Conservation (phyloP, 2,888 invertebrate species). For the Polymixis flavicincta region DNA sequence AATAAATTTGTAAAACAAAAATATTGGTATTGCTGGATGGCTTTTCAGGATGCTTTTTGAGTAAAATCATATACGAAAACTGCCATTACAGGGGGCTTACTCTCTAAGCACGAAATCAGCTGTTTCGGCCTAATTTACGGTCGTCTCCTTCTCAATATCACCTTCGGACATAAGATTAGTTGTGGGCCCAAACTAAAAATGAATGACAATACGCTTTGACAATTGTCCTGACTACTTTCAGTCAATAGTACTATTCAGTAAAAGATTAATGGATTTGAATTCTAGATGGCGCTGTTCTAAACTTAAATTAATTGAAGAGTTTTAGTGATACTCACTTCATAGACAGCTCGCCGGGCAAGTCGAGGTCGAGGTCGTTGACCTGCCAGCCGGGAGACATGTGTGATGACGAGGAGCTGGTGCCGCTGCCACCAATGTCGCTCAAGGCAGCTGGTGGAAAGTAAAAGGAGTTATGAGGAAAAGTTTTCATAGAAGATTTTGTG, state of each 20-base stretch:
- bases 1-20: background rate
- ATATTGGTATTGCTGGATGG: no score
- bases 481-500: background rate
- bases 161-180: no score
- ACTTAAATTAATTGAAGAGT: background rate
- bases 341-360: conserved; percentile 85
- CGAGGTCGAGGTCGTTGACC: conserved; percentile 89
- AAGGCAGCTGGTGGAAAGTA: conserved; percentile 77
- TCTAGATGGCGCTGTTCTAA: conserved; percentile 15
- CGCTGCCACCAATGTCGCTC: conserved; percentile 87
- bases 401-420: conserved; percentile 86
- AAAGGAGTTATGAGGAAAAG: background rate
- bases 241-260: no score
- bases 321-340: conserved; percentile 83
- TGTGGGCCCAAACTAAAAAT: no score
- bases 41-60: no score
- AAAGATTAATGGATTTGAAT: background rate
- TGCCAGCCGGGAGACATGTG: conserved; percentile 89
- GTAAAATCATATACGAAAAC: no score
- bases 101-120: no score
- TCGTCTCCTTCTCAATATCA: no score
- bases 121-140: no score
- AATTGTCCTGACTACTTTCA: no score
- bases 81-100: no score
- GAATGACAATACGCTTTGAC: no score